These are phyloP conservation scores for Cydia amplana DNA, from an alignment of 1,140 invertebrate species.

Conservation along the genomic window DNA sequence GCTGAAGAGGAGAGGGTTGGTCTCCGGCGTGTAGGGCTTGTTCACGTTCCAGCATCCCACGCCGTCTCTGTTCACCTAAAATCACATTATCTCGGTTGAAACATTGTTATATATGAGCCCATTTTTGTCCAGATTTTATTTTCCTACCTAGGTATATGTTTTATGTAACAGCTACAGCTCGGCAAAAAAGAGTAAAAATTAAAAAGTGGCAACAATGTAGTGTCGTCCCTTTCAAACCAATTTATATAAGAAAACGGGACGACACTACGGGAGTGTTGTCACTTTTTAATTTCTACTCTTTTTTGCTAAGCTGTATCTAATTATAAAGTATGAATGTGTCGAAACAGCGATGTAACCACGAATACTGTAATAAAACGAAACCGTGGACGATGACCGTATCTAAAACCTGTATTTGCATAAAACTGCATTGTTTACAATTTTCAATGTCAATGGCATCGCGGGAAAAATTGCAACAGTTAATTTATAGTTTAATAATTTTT, in stretches of 20 bases:
- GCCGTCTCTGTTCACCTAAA: conserved; percentile 81
- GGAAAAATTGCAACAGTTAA: background rate
- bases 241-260: no score
- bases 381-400: conserved; percentile 2
- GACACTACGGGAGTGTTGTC: no score
- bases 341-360: no score
- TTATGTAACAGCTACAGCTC: no score
- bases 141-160: no score
- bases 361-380: background rate
- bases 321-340: no score
- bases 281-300: no score
- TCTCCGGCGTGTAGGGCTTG: conserved; percentile 82
- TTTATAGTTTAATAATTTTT: background rate
- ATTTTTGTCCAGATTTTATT: background rate
- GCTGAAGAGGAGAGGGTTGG: conserved; percentile 83
- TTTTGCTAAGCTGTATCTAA: no score
- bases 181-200: no score
- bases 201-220: no score
- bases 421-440: background rate
- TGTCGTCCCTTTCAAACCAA: no score
- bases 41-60: conserved; percentile 87
- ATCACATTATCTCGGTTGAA: conserved; percentile 34
- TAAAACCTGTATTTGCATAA: conserved; percentile 18
- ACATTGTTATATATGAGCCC: background rate
- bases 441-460: conserved; percentile 26